Conservation (phyloP, 2,888 invertebrate genomes). For the Agonopterix alstromeriana region DNA sequence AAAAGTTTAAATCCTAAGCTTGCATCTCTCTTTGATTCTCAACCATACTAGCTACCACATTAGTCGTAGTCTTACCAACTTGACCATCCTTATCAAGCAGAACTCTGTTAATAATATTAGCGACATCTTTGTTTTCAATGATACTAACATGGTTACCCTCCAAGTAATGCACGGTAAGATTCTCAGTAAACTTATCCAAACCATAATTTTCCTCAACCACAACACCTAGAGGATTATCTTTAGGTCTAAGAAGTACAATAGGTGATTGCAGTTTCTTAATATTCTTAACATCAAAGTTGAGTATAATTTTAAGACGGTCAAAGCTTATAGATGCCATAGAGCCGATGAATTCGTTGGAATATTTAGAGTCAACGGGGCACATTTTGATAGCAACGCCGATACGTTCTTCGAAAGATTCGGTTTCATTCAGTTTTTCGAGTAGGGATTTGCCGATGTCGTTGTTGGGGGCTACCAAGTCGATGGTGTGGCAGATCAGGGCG, state of each 20-base stretch:
- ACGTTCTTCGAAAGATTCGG: slow-evolving; percentile 76
- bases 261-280: slow-evolving; percentile 73
- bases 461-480: slow-evolving; percentile 67
- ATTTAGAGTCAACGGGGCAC: slow-evolving; percentile 52
- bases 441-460: slow-evolving; percentile 48
- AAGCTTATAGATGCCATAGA: slow-evolving; percentile 41
- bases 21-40: slow-evolving; percentile 46
- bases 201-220: slow-evolving; percentile 81
- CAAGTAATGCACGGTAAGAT: slow-evolving; percentile 77
- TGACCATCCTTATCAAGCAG: slow-evolving; percentile 32
- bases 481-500: slow-evolving; percentile 72
- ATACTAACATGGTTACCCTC: slow-evolving; percentile 85
- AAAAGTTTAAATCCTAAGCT: slow-evolving; percentile 10
- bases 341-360: slow-evolving; percentile 42
- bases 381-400: slow-evolving; percentile 60
- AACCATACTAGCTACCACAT: slow-evolving; percentile 52
- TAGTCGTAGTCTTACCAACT: slow-evolving; percentile 35
- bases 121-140: slow-evolving; percentile 79
- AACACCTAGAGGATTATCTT: slow-evolving; percentile 67
- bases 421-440: slow-evolving; percentile 61
- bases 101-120: slow-evolving; percentile 77
- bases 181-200: slow-evolving; percentile 75
- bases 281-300: slow-evolving; percentile 32
- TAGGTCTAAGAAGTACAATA: slow-evolving; percentile 79
- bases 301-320: slow-evolving; percentile 73